Conservation (phyloP, 2,113 vertebrate species). For the Phyllostomus discolor region DNA sequence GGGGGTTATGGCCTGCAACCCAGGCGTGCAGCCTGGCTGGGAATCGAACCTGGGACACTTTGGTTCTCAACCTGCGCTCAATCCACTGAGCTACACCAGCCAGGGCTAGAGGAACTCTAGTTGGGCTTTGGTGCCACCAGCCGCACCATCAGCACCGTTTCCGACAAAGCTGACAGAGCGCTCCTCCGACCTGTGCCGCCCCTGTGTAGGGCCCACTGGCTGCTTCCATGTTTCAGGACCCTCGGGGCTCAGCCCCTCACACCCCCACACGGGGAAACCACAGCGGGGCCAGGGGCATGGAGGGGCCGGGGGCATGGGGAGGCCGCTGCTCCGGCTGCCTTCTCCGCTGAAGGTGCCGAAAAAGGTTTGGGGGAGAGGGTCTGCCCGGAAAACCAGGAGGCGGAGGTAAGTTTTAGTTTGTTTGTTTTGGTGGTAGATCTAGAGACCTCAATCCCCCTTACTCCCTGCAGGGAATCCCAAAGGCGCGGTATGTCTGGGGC, state of each 20-base stretch:
- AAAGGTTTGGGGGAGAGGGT: neutral
- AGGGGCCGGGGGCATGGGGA: neutral
- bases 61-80: too few species aligned
- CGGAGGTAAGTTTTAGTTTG: neutral
- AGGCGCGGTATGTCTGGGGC: neutral
- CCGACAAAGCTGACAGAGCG: neutral
- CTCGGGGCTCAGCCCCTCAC: neutral
- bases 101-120: too few species aligned
- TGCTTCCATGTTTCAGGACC: neutral
- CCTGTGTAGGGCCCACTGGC: neutral
- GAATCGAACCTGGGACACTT: too few species aligned
- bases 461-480: neutral
- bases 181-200: neutral
- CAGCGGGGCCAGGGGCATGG: fast-evolving
- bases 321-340: neutral
- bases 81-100: too few species aligned
- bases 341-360: neutral
- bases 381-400: neutral
- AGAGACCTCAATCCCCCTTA: neutral
- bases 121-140: too few species aligned
- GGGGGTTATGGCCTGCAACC: too few species aligned
- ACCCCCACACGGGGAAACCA: too few species aligned
- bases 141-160: neutral
- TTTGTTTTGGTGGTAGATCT: neutral
- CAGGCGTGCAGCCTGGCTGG: too few species aligned